These are phyloP conservation scores for Scaptomyza reducta DNA, from an alignment of 2,888 invertebrate species.

Conservation along the genomic window DNA sequence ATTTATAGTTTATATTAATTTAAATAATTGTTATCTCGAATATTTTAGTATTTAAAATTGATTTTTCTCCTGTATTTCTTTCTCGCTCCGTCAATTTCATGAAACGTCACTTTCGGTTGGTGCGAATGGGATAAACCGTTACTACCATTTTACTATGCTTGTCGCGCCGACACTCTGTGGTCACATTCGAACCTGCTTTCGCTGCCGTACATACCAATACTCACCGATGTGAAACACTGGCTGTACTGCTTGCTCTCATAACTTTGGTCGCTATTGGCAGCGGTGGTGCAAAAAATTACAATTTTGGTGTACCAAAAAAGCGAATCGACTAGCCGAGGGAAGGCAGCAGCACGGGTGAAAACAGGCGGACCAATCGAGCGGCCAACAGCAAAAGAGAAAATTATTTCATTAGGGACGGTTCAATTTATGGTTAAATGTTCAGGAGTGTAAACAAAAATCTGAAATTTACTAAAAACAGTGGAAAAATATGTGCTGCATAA, in stretches of 20 bases:
- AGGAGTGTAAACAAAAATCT: constrained; percentile 8
- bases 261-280: constrained; percentile 61
- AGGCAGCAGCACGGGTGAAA: constrained; percentile 61
- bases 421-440: constrained; percentile 21
- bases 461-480: constrained; percentile 4
- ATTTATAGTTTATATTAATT: constrained; percentile 18
- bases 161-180: constrained; percentile 40
- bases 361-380: constrained; percentile 44
- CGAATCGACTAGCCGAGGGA: constrained; percentile 58
- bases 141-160: constrained; percentile 51
- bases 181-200: constrained; percentile 53
- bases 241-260: constrained; percentile 71
- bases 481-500: constrained; percentile 7
- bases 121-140: constrained; percentile 66
- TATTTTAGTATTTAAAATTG: constrained; percentile 65
- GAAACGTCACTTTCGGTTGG: constrained; percentile 43
- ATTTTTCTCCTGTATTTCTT: constrained; percentile 66
- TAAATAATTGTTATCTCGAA: constrained; percentile 23
- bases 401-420: constrained; percentile 18
- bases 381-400: constrained; percentile 32
- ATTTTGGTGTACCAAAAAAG: constrained; percentile 84
- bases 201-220: constrained; percentile 44
- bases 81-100: constrained; percentile 49
- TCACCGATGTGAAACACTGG: constrained; percentile 45
- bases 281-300: constrained; percentile 84